These are phyloP conservation scores for Hydrolagus colliei DNA, from an alignment of 2,797 vertebrate species.

Conservation along the genomic window DNA sequence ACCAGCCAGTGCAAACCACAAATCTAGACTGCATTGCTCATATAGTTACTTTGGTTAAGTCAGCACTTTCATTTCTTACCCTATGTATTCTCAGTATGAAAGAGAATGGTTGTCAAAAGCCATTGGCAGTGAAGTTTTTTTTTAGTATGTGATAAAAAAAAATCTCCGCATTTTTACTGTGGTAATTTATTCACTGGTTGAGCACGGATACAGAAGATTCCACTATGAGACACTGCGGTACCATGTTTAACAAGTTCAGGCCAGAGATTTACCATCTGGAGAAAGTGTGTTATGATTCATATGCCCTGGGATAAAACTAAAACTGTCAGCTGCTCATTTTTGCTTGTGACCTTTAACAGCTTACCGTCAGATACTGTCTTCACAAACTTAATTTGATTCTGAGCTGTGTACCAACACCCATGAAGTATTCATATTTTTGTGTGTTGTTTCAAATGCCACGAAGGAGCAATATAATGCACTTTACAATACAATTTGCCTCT, in stretches of 20 bases:
- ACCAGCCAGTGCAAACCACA: not conserved
- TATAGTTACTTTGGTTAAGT: not conserved
- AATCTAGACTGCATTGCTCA: not conserved
- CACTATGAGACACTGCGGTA: not conserved
- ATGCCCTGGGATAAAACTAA: too few species aligned
- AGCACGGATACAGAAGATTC: not conserved
- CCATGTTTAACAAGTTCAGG: not conserved
- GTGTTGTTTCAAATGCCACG: not conserved
- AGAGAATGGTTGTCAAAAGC: too few species aligned
- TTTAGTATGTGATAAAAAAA: not conserved
- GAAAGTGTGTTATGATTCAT: not conserved
- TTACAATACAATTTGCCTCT: too few species aligned
- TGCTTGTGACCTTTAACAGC: not conserved
- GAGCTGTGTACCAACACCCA: not conserved
- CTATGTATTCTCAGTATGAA: too few species aligned
- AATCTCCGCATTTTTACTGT: not conserved
- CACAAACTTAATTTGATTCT: not conserved
- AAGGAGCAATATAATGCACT: too few species aligned
- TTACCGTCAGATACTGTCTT: not conserved
- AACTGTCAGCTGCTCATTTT: not conserved
- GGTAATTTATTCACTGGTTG: not conserved
- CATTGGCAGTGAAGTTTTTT: not conserved
- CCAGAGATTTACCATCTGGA: not conserved
- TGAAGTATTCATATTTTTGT: not conserved
- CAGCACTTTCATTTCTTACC: not conserved